phyloP scores from a whole-genome alignment of 2,797 vertebrate species.

The Pantherophis alleghaniensis region DNA sequence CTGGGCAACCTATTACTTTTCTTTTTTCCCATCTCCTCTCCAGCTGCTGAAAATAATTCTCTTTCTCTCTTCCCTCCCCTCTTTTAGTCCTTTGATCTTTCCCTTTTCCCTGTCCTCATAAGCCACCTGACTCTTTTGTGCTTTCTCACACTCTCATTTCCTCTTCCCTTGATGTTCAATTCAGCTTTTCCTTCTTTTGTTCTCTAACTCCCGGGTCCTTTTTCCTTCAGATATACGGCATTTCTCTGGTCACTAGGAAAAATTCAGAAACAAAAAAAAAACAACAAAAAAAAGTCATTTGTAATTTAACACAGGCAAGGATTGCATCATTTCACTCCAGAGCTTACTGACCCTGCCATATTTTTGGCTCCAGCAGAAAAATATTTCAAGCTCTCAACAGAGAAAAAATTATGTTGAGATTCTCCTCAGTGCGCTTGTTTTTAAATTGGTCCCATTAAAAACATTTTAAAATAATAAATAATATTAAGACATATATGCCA shows the following conservation, averaged over 20 bases:
- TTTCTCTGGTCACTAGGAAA: constrained; percentile 20
- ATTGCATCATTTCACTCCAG: constrained; percentile 53
- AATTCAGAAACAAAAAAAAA: constrained; percentile 47
- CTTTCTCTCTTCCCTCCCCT: constrained; percentile 9
- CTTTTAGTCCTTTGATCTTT: constrained; percentile 42
- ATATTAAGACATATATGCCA: not conserved
- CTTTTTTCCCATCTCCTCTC: constrained; percentile 44
- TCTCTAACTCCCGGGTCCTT: constrained; percentile 33
- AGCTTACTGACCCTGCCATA: constrained; percentile 47
- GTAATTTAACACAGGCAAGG: constrained; percentile 55
- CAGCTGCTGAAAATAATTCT: constrained; percentile 45
- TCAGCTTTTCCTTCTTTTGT: constrained; percentile 54
- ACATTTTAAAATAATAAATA: not conserved
- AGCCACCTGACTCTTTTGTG: constrained; percentile 33
- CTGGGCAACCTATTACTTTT: constrained; percentile 24
- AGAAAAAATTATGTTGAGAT: constrained; percentile 35
- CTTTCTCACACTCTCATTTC: constrained; percentile 38
- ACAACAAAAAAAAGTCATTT: constrained; percentile 48
- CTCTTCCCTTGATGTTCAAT: constrained; percentile 46
- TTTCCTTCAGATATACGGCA: constrained; percentile 32
- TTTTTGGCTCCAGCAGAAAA: constrained; percentile 39
- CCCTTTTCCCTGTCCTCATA: constrained; percentile 31
- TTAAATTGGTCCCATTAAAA: constrained; percentile 22
- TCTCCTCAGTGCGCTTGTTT: constrained; percentile 34
- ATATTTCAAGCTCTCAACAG: constrained; percentile 44